Evolutionary conservation across 2,113 vertebrate species (phyloP), one percentile per base, ranked within the genome.

Genomic region (Ophiodon elongatus): DNA sequence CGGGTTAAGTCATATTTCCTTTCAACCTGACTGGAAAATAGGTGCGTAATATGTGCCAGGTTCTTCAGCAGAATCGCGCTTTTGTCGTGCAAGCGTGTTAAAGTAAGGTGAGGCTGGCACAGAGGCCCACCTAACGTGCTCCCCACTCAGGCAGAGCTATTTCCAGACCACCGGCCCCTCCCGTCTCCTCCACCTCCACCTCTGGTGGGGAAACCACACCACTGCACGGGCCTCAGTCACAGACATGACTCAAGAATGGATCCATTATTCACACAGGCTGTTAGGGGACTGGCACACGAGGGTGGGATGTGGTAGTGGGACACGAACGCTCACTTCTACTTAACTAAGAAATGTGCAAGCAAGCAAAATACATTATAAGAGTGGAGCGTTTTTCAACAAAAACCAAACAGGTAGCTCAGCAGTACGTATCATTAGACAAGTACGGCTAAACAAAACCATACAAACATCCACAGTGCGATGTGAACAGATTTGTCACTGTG

Each of bases 221-320:
- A 85, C 89, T 90, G 90, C 89, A 87, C 90, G 87, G 76, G 77
- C 86, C 78, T 81, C 83, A 79, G 90, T 88, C 93, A 81, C 89
- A 91, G 82, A 93, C 91, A 85, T 37, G 85, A 90, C 86, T 92
- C 78, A 92, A 94, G 94, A 95, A 95, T 91, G 91, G 93, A 94
- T 94, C 88, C 92, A 94, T 95, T 95, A 95, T 95, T 94, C 93
- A 92, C 91, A 87, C 67, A 72, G 71, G 76, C 89, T 89, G 79
- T 87, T 82, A 79, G 77, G 86, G 89, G 86, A 85, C 85, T 83
- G 85, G 82, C 84, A 88, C 76, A 90, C 79, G 68, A 76, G 83
- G 84, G 81, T 75, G 80, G 81, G 66, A 85, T 83, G 81, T 85
- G 71, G 82, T 35, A 54, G 76, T 19, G 73, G 79, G 80, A 82